Conservation (phyloP, 2,888 invertebrate species). For the Zaprionus lineosus region DNA sequence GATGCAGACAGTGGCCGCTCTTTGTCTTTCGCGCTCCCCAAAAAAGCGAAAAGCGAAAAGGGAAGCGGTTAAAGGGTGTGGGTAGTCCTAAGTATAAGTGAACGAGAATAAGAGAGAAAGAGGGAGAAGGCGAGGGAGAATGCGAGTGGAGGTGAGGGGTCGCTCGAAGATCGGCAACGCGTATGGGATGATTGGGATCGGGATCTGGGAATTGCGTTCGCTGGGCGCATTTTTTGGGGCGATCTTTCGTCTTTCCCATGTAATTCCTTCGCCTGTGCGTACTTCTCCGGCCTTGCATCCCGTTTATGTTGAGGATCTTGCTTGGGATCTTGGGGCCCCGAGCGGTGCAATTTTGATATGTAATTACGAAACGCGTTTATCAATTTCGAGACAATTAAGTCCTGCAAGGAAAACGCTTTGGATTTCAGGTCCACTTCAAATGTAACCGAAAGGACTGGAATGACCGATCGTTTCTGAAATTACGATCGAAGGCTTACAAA, state of each 20-base stretch:
- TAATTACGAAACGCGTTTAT: slow-evolving; percentile 47
- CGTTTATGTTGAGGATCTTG: slow-evolving; percentile 10
- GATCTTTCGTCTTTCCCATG: slow-evolving; percentile 41
- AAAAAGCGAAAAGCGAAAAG: slow-evolving; percentile 6
- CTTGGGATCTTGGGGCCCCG: slow-evolving; percentile 8
- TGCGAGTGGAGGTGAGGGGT: background rate
- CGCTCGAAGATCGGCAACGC: too few relatives aligned
- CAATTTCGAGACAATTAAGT: slow-evolving; percentile 17
- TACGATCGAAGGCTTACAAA: too few relatives aligned
- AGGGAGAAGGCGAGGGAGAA: background rate
- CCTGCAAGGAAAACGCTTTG: slow-evolving; percentile 4
- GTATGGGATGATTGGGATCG: too few relatives aligned
- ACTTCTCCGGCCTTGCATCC: slow-evolving; percentile 39
- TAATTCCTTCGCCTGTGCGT: slow-evolving; percentile 34
- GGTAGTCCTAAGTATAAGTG: too few relatives aligned
- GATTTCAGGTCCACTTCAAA: background rate
- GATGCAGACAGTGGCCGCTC: slow-evolving; percentile 48
- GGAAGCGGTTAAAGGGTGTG: too few relatives aligned
- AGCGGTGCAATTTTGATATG: slow-evolving; percentile 13
- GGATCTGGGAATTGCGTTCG: background rate
- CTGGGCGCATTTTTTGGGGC: slow-evolving; percentile 16
- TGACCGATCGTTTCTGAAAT: background rate
- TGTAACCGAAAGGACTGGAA: slow-evolving; percentile 7
- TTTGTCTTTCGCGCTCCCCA: slow-evolving; percentile 40
- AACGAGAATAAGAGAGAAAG: too few relatives aligned